phyloP scores from a whole-genome alignment of 1,140 invertebrate genomes.

The Pseudobourletiella spinata region DNA sequence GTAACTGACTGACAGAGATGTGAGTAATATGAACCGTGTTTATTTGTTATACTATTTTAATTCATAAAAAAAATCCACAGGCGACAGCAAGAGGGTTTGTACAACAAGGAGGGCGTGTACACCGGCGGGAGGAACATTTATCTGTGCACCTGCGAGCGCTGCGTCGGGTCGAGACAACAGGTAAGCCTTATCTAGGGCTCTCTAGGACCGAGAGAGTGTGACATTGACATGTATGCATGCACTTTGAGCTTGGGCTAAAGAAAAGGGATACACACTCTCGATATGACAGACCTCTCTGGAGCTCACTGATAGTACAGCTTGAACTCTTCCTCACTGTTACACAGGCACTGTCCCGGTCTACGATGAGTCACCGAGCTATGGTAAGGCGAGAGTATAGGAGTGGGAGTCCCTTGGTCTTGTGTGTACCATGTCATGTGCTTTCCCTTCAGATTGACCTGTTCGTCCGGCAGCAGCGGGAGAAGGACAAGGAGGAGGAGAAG shows the following conservation, averaged over 20 bases:
- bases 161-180: not conserved
- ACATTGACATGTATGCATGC: too few species aligned
- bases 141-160: conserved; percentile 4
- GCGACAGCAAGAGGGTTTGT: conserved; percentile 18
- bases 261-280: not conserved
- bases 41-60: not conserved
- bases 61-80: too few species aligned
- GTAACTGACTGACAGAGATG: not conserved
- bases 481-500: not conserved
- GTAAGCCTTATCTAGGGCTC: too few species aligned
- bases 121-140: not conserved
- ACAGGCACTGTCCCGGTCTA: not conserved
- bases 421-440: too few species aligned
- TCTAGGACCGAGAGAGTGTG: too few species aligned
- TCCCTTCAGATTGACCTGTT: not conserved
- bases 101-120: conserved; percentile 18
- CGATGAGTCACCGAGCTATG: not conserved
- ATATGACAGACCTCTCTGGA: too few species aligned
- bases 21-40: not conserved
- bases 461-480: not conserved
- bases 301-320: too few species aligned
- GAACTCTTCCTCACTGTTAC: too few species aligned
- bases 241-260: not conserved
- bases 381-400: not conserved
- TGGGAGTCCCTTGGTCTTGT: too few species aligned